phyloP scores from a whole-genome alignment of 2,888 invertebrate genomes.

The Palloptera scutellata region DNA sequence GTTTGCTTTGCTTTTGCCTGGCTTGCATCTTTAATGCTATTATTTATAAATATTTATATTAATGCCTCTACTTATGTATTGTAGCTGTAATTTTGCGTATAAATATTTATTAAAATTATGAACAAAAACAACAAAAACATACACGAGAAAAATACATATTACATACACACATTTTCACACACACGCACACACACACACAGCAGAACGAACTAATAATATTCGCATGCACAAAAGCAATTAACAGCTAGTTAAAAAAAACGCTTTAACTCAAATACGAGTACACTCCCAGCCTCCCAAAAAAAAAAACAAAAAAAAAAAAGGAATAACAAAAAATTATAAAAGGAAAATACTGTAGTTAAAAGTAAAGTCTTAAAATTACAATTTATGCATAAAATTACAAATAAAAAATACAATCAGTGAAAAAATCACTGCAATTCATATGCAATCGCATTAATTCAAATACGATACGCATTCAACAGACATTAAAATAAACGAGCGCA shows the following conservation, averaged over 20 bases:
- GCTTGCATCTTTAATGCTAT: no score
- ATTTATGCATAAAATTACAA: no score
- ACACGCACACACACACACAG: background rate
- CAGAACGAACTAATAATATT: conserved; percentile 29
- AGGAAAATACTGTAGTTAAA: background rate
- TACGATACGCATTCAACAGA: no score
- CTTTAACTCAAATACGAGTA: conserved; percentile 5
- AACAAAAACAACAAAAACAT: conserved; percentile 26
- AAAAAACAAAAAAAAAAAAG: background rate
- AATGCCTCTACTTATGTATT: conserved; percentile 8
- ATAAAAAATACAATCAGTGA: no score
- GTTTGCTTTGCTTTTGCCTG: no score
- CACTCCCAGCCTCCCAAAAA: background rate
- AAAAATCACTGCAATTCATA: no score
- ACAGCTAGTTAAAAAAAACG: conserved; percentile 46
- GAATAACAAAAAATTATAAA: conserved; percentile 2
- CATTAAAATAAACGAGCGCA: no score
- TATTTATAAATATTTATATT: conserved; percentile 26
- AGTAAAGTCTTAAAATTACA: background rate
- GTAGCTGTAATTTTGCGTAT: conserved; percentile 37
- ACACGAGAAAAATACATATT: background rate
- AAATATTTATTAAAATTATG: conserved; percentile 43
- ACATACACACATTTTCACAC: background rate
- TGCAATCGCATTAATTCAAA: no score
- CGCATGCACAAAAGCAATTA: conserved; percentile 56